phyloP scores from a whole-genome alignment of 2,113 vertebrate species.

The Corythornis vintsioides region DNA sequence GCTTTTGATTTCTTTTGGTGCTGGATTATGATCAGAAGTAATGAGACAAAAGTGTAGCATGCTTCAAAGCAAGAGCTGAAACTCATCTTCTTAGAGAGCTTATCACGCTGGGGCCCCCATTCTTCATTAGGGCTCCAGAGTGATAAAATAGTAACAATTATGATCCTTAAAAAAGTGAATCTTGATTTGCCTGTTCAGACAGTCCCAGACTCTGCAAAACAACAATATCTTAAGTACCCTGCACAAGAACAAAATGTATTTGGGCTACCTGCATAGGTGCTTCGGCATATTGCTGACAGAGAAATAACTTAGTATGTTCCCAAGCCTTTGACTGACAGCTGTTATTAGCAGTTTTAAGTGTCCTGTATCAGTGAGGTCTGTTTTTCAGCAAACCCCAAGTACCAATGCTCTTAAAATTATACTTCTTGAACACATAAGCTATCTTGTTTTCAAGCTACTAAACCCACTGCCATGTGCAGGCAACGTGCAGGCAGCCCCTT shows the following conservation, averaged over 20 bases:
- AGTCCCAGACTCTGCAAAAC: background rate
- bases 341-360: background rate
- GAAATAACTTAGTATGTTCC: background rate
- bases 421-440: background rate
- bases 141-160: conserved; percentile 3
- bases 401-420: background rate
- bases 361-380: background rate
- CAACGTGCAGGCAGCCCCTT: background rate
- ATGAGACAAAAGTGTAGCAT: background rate
- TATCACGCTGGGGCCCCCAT: background rate
- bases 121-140: background rate
- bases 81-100: background rate
- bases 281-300: background rate
- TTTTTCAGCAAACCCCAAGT: background rate
- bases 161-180: background rate
- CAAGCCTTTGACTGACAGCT: background rate
- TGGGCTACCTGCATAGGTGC: background rate
- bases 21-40: conserved; percentile 37
- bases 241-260: background rate
- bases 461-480: background rate
- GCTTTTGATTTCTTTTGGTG: conserved; percentile 38
- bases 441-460: conserved; percentile 9
- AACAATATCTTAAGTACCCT: background rate
- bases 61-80: conserved; percentile 9
- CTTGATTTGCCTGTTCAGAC: background rate